Conservation (phyloP, 2,888 invertebrate species). For the Monopis laevigella region DNA sequence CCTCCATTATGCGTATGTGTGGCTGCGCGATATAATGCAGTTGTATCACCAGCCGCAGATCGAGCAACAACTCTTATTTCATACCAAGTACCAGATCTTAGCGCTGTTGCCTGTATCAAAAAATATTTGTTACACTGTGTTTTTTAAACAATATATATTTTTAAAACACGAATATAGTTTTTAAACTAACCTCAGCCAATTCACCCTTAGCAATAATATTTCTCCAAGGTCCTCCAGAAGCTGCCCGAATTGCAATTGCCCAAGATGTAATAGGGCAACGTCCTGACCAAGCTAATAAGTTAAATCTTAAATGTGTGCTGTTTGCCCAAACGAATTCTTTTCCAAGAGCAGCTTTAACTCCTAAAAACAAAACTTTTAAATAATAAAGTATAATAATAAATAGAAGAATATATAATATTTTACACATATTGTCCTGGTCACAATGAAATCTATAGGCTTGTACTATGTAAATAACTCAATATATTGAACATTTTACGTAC, state of each 20-base stretch:
- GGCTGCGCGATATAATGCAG: conserved; percentile 63
- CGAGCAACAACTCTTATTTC: conserved; percentile 64
- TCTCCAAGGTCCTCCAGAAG: conserved; percentile 42
- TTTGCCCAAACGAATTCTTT: conserved; percentile 74
- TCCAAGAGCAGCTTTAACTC: conserved; percentile 70
- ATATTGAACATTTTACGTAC: no score
- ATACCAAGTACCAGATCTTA: conserved; percentile 67
- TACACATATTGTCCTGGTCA: no score
- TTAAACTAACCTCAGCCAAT: conserved; percentile 28
- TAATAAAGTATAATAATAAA: no score
- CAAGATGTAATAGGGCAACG: conserved; percentile 76
- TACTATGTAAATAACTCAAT: no score
- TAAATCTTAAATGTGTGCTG: conserved; percentile 73
- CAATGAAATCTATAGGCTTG: no score
- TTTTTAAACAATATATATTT: neutral
- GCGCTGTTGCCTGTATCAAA: conserved; percentile 53
- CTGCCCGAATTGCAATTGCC: conserved; percentile 61
- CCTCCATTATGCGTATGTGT: conserved; percentile 60
- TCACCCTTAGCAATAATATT: conserved; percentile 31
- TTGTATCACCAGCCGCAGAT: conserved; percentile 62
- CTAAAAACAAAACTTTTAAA: no score
- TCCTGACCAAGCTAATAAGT: conserved; percentile 76
- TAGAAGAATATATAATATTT: no score
- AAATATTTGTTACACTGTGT: neutral
- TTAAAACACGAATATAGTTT: neutral